Base-by-base conservation (phyloP, 1,140 invertebrate species). In the Drosophila ficusphila region DNA sequence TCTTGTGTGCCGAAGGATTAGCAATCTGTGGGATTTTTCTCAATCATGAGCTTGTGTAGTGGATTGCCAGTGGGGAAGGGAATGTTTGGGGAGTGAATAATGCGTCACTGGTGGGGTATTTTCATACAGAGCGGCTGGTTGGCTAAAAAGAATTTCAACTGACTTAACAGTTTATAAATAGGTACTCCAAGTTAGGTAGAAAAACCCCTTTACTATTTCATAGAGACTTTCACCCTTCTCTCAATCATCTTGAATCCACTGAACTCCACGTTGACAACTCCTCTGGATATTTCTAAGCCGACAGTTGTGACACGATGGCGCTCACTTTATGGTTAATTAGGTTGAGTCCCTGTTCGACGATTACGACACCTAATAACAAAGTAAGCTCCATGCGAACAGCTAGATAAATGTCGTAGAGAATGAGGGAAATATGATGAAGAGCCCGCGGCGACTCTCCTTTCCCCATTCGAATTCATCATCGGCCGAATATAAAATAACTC, bases 241-340 rank as follows among this genome's bases (percentile, higher is more conserved):
- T 11, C 4, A 9, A 39, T 18, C 16, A 41, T n/a, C 18, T n/a
- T 41, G 23, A 60, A 58, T 49, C 57, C 51, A 42, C 34, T 67
- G 36, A 56, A 16, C 33, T 21, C 6, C 42, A 41, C 34, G 25
- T 49, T 48, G n/a, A 31, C 31, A 31, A 56, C 62, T 56, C 41
- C 67, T 70, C 49, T 18, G 47, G 25, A 31, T 62, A 51, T 68
- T 52, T 39, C 47, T 81, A 86, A 86, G 68, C 73, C 74, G 81
- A 86, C 81, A 86, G 58, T 81, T 86, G 81, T 77, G 81, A 86
- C 76, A 85, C 57, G 83, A 76, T 83, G 81, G 81, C 79, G 79
- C 76, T 79, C 81, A 64, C 73, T 76, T 86, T 65, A 81, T 76
- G 81, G 82, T 64, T 76, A 88, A 86, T 86, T 86, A 77, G 81